Base-by-base conservation (phyloP, 2,797 vertebrate species). In the Eidolon dupreanum region DNA sequence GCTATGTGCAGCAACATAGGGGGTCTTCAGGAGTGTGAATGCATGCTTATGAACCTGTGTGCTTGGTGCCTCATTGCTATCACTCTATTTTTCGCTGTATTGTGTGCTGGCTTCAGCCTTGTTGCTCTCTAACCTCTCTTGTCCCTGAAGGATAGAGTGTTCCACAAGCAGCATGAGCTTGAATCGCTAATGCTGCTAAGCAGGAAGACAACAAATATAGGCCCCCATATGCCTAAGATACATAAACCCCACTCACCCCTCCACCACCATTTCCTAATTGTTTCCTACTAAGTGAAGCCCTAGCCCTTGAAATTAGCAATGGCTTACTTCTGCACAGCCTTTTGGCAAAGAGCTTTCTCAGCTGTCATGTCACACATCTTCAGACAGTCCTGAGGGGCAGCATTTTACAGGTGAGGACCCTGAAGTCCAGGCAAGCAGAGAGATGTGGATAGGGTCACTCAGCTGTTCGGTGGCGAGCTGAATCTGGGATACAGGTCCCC, bases 131-230 rank as follows among this genome's bases (percentile, higher is more conserved):
- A 95, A 51, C 92, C 86, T 89, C 90, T 96, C 79, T 59, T 88
- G 79, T 97, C 95, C 93, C 95, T 33, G 79, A 96, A 97, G 96
- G 96, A 97, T 96, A 96, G 83, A 94, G 59, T 94, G 94, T 97
- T 97, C 97, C 55, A 49, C 96, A 93, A 79, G 81, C 95, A 96
- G 93, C 94, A 95, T 92, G 75, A 95, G 95, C 94, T 94, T 96
- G 94, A 96, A 96, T 98, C 75, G 59, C 90, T 94, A 97, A 96
- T 81, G 87, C 95, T 96, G 89, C 89, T 96, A 94, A 97, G 94
- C 89, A 87, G 79, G 33, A 96, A 41, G 89, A 97, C 84, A 96
- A 96, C 94, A 95, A 95, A 96, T 92, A 89, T 71, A 97, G 90
- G 91, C 66, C 90, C 86, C 93, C 93, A 88, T 97, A 94, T 96